A percentile compares a stretch with the other conserved stretches of the same genome.
Evolutionary conservation across 2,113 vertebrate species (phyloP).

Genomic region (Miniopterus natalensis): DNA sequence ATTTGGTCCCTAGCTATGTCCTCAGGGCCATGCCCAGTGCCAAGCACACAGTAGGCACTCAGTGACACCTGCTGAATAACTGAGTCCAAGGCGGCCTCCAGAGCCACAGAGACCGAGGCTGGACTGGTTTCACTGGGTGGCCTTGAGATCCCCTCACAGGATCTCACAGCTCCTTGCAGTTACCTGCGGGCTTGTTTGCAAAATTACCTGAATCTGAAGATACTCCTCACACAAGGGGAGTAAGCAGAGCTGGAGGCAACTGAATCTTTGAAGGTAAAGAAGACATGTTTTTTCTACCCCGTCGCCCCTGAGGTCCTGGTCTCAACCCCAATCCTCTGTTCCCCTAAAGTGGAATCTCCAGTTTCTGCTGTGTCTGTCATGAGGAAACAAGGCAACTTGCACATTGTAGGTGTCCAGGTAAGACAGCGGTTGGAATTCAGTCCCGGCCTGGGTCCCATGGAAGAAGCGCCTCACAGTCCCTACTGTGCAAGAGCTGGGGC

Average conservation of each 20-base stretch:
- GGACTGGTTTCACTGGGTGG: background rate
- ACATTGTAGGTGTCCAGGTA: background rate
- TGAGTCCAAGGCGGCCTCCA: background rate
- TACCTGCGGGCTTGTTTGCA: background rate
- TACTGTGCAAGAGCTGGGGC: background rate
- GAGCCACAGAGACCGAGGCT: background rate
- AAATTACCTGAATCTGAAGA: background rate
- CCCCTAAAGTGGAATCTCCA: rapidly evolving
- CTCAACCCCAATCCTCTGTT: background rate
- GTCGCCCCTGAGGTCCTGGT: background rate
- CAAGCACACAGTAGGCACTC: background rate
- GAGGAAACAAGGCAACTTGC: no score
- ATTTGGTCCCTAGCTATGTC: background rate
- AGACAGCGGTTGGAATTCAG: background rate
- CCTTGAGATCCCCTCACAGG: background rate
- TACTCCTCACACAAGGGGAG: background rate
- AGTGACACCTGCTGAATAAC: background rate
- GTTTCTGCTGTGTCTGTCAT: background rate
- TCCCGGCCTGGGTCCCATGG: background rate
- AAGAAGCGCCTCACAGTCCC: background rate
- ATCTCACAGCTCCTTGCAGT: background rate
- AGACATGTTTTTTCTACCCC: background rate
- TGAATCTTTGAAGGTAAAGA: background rate
- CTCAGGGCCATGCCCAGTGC: background rate
- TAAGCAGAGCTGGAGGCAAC: background rate